Evolutionary conservation across 2,113 vertebrate species (phyloP).

Genomic region (Oreochromis spilurus): DNA sequence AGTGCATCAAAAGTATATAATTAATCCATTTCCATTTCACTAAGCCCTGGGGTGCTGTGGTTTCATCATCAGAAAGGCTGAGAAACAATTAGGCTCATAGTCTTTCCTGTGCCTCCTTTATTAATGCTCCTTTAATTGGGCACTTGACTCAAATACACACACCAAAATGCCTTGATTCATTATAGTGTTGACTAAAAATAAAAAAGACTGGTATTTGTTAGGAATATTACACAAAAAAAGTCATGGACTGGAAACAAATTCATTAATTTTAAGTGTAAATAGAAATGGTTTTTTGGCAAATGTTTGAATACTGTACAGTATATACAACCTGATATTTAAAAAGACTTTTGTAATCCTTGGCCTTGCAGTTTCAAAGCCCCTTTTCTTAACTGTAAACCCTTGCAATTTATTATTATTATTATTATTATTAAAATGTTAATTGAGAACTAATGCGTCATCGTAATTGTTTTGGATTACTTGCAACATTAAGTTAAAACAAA

Average conservation of each 20-base stretch:
- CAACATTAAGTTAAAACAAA: neutral
- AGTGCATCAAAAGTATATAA: constrained; percentile 22
- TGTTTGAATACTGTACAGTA: neutral
- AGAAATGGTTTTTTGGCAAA: neutral
- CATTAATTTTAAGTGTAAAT: neutral
- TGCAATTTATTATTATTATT: no score
- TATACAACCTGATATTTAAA: neutral
- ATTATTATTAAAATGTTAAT: neutral
- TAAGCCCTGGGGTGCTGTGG: neutral
- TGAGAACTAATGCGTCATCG: neutral
- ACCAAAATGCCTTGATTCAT: neutral
- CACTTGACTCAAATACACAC: neutral
- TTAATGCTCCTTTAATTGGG: neutral
- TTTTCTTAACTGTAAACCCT: neutral
- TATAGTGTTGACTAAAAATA: neutral
- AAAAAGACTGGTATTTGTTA: neutral
- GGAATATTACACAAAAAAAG: neutral
- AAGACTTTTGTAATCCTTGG: neutral
- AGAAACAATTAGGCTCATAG: constrained; percentile 7
- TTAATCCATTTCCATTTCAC: constrained; percentile 14
- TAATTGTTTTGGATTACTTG: neutral
- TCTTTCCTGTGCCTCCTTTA: neutral
- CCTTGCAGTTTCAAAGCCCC: neutral
- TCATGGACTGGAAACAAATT: neutral
- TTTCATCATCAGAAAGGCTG: neutral